Evolutionary conservation across 2,113 vertebrate genomes (phyloP).

Genomic region (Thalassarche chlororhynchos): DNA sequence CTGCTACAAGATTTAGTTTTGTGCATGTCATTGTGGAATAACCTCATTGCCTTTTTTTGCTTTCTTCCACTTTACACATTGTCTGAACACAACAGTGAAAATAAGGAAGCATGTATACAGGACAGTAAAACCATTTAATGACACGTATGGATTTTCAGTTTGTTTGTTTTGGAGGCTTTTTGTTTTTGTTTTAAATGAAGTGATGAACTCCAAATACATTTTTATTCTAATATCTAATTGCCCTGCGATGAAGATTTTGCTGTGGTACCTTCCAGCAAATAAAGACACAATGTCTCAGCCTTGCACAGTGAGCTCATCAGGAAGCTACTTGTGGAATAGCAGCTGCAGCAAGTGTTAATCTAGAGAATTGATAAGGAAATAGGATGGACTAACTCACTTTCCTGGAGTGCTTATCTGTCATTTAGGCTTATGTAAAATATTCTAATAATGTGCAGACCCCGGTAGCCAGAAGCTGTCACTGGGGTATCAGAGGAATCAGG

Average conservation of each 20-base stretch:
- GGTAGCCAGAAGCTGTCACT: not conserved
- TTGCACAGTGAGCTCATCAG: not conserved
- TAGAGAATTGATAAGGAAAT: conserved; percentile 39
- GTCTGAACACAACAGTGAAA: not conserved
- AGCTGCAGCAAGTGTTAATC: conserved; percentile 32
- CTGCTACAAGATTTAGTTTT: not conserved
- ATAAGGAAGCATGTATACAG: not conserved
- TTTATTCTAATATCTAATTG: not conserved
- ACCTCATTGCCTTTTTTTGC: not conserved
- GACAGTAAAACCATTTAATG: not conserved
- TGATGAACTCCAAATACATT: not conserved
- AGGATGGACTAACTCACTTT: conserved; percentile 11
- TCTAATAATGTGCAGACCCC: not conserved
- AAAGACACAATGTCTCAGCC: not conserved
- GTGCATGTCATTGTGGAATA: not conserved
- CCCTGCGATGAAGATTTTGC: not conserved
- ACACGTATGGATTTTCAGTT: not conserved
- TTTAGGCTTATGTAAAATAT: conserved; percentile 32
- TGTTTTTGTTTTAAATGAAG: not conserved
- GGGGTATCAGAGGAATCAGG: not conserved
- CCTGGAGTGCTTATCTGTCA: not conserved
- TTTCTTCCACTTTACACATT: not conserved
- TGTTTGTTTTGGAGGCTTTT: not conserved
- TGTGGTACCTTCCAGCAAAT: not conserved
- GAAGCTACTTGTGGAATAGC: conserved; percentile 26